Base-by-base conservation (phyloP, 2,797 vertebrate species). In the Adelosebastes latens region DNA sequence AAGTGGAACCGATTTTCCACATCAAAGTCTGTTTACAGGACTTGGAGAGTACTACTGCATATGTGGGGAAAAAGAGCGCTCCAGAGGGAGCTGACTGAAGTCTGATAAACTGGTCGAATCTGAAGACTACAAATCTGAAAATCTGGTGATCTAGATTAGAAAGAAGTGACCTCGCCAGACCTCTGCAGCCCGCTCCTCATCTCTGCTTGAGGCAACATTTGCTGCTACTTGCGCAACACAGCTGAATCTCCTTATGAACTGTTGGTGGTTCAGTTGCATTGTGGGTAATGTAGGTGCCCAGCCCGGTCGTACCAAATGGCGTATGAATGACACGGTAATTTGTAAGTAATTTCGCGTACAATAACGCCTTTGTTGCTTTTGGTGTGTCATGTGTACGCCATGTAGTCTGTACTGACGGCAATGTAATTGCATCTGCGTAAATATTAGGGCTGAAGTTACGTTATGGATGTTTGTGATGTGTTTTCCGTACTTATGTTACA, bases 11-110 rank as follows among this genome's bases (percentile, higher is more conserved):
- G 2, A 24, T 52, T 74, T 77, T 31, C 59, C 52, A 80, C 79
- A 79, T 86, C 69, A 84, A 81, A 81, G 73, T 84, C 55, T 82
- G 56, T 83, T 79, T 75, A 71, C 75, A 77, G 67, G 78, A 72
- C 31, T 81, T 24, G 27, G 31, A 36, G 60, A 75, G 71, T 4
- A 11, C 11, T 25, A 29, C 69, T 63, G 9, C 69, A 71, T 52
- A 25, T 63, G 27, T 42, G n/a, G 16, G 42, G 39, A 8, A 32
- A 46, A 53, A 8, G 72, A 39, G 29, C 29, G 11, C 59, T 88
- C 80, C 72, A 53, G 27, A 42, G 42, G 64, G 46, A 75, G 46
- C 58, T 10, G 53, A 56, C 77, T 32, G 52, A 77, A 75, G 65
- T 77, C 46, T 74, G 67, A 74, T 74, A 66, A 77, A 72, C 16